Evolutionary conservation across 2,797 vertebrate species (phyloP).

Genomic region (Benthosema pterotum): DNA sequence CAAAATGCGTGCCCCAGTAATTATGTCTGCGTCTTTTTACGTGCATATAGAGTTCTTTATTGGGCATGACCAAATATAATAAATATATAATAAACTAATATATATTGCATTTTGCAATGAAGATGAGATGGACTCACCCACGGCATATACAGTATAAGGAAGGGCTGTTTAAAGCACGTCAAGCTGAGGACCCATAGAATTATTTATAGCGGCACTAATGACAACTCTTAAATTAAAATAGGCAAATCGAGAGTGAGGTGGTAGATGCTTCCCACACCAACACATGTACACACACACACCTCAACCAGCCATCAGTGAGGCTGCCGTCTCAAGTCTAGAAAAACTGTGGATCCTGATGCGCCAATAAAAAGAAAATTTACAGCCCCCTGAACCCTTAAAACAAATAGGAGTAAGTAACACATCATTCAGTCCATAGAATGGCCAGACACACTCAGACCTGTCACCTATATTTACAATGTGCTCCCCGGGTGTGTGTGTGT

Average conservation of each 20-base stretch:
- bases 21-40: too few relatives aligned
- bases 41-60: too few relatives aligned
- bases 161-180: too few relatives aligned
- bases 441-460: conserved; percentile 43
- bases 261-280: conserved; percentile 10
- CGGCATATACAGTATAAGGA: too few relatives aligned
- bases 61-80: too few relatives aligned
- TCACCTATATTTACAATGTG: conserved; percentile 64
- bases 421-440: conserved; percentile 40
- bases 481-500: conserved; percentile 23
- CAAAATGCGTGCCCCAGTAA: too few relatives aligned
- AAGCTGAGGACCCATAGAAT: too few relatives aligned
- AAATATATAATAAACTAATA: too few relatives aligned
- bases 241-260: conserved; percentile 1
- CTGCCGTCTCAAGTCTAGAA: conserved; percentile 36
- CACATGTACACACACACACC: conserved; percentile 7
- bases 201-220: too few relatives aligned
- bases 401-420: conserved; percentile 51
- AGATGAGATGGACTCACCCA: too few relatives aligned
- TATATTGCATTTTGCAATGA: too few relatives aligned
- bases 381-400: conserved; percentile 46
- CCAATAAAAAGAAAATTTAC: conserved; percentile 69
- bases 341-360: conserved; percentile 44
- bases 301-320: conserved; percentile 17
- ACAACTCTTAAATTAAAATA: not conserved